Percentiles rank a stretch among this genome's conserved stretches.
Conservation (phyloP, 1,140 invertebrate species). For the Eueides isabella region DNA sequence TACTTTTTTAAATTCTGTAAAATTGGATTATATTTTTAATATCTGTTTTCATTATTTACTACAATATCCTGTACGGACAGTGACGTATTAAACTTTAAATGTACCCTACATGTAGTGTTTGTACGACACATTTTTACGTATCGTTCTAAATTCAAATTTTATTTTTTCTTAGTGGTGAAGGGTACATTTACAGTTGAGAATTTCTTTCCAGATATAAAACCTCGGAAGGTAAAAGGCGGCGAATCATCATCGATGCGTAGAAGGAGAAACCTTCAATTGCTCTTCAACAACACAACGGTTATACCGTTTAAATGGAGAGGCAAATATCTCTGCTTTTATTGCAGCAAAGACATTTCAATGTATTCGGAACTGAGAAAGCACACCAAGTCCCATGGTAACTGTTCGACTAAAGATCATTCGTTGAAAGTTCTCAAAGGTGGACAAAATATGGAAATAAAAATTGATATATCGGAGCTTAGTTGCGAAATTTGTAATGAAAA, state of each 20-base stretch:
- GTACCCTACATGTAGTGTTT: constrained; percentile 57
- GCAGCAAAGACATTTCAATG: constrained; percentile 65
- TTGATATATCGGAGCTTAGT: constrained; percentile 62
- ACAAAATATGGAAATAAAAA: constrained; percentile 74
- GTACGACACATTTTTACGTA: constrained; percentile 20
- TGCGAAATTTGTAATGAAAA: constrained; percentile 65
- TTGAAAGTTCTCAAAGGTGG: constrained; percentile 69
- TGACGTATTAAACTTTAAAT: constrained; percentile 60
- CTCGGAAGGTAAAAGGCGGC: constrained; percentile 59
- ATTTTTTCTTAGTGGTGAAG: constrained; percentile 30
- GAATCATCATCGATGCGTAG: constrained; percentile 70
- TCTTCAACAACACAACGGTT: constrained; percentile 73
- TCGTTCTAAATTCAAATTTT: constrained; percentile 28
- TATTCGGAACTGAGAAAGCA: constrained; percentile 63
- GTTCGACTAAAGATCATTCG: constrained; percentile 65
- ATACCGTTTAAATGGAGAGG: constrained; percentile 78
- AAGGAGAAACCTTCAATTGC: constrained; percentile 64
- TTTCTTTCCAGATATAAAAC: constrained; percentile 69
- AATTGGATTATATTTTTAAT: neutral
- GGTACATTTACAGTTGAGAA: constrained; percentile 76
- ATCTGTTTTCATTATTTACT: neutral
- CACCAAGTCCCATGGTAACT: constrained; percentile 65
- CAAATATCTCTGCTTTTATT: constrained; percentile 73
- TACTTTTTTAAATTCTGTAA: too few species aligned
- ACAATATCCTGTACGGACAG: neutral